Base-by-base conservation (phyloP, 37 sponge, comb jelly and placozoan species). In the Dysidea cf. avara region DNA sequence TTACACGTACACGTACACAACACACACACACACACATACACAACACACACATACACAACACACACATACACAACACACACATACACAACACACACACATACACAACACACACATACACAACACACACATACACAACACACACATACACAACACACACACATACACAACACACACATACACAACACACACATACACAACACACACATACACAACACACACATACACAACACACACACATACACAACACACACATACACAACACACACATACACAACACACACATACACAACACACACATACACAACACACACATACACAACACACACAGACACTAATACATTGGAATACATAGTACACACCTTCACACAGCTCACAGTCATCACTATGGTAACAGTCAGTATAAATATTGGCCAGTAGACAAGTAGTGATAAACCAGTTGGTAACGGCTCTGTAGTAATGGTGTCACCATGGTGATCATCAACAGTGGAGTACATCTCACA, bases 111-210 rank as follows among this genome's bases (percentile, higher is more conserved):
- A 72, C 73, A 72, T 57, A 56, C 73, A 57, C 58, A n/a, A 72
- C 73, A 57, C 73, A 72, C 73, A 57, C 58, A 56, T 35, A 57
- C 73, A 72, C n/a, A n/a, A 69, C 69, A 69, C 52, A 69, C 52
- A 46, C 69, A 35, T 22, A 31, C 73, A 72, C 59, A 72, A n/a
- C 59, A 31, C 39, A 72, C 43, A 36, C 46, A 72, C 60, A 57
- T n/a, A n/a, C n/a, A n/a, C n/a, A n/a, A n/a, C n/a, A n/a, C 46
- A 57, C 48, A 57, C 73, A 58, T 22, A 22, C 24, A 72, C 57
- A 72, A 56, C 73, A 56, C 38, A 56, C 58, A 72, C 73, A 72
- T 57, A 56, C 73, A 57, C 58, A n/a, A 72, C 73, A 57, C 73
- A 72, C 73, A 57, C 58, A 56, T 35, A 57, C 73, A 72, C n/a